Evolutionary conservation across 2,888 invertebrate species (phyloP), one percentile per base, ranked within the genome.

Genomic region (Phytoseiulus persimilis): DNA sequence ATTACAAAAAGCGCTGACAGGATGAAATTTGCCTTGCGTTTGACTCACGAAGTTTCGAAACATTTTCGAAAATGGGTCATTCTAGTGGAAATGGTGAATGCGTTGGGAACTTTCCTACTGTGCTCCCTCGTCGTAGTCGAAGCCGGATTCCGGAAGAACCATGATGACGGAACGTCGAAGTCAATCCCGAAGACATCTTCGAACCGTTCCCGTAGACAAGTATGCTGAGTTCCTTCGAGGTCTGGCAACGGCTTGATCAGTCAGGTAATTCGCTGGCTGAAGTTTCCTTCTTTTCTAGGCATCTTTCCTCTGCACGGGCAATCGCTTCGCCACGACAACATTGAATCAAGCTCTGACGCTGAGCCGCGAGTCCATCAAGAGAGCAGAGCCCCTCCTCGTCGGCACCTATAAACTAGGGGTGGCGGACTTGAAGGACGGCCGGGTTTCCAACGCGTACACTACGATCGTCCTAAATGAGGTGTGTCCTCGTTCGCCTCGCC

Each of bases 241-340:
- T n/a, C n/a, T n/a, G n/a, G n/a, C 46, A 46, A 6, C 14, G 9
- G 46, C 46, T 46, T 6, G 14, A 46, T 46, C 14, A 46, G 6
- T 46, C 46, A 6, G 14, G 14, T 11, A 46, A 46, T 46, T 65
- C 65, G 65, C 2, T 14, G 5, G 1, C 5, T 65, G 28, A 2
- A 65, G 65, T 65, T 28, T 18, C 65, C 1, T 65, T 65, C 9
- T 11, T 23, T 31, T 87, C 28, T 39, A 87, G 87, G 87, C 87
- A 31, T 87, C 87, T 0, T 87, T 87, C 23, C 87, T 87, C n/a
- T 87, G 87, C 18, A 87, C 31, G 33, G 87, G 87, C 0, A 45
- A 45, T n/a, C 32, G n/a, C 6, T 87, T 87, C 33, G 32, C 87
- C 5, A 32, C 87, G 32, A 33, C 23, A n/a, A 87, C 45, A 28